A percentile compares a stretch with the other conserved stretches of the same genome.
These are phyloP conservation scores for Drosophila arawakana DNA, from an alignment of 1,140 invertebrate genomes.

Conservation along the genomic window DNA sequence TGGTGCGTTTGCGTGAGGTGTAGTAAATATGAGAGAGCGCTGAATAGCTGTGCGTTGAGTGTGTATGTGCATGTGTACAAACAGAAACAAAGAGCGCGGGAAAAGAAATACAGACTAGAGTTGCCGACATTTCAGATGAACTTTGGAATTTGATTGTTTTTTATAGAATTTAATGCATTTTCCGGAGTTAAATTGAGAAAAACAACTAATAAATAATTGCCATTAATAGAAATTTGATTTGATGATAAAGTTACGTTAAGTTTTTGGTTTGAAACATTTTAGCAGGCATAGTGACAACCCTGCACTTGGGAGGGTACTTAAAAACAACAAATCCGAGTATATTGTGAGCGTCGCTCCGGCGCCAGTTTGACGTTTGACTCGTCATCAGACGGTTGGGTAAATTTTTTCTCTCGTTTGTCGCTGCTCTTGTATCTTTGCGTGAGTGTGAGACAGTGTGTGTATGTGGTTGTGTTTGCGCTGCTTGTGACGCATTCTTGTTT, in stretches of 20 bases:
- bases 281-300: constrained; percentile 44
- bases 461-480: constrained; percentile 49
- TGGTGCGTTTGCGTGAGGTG: constrained; percentile 17
- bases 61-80: constrained; percentile 42
- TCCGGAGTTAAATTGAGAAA: neutral
- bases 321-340: constrained; percentile 69
- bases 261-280: neutral
- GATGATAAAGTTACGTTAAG: neutral
- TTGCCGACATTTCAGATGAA: constrained; percentile 41
- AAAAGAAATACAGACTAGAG: constrained; percentile 47
- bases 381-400: constrained; percentile 77
- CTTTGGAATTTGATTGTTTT: constrained; percentile 12
- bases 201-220: neutral
- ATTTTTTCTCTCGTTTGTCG: constrained; percentile 68
- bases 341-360: constrained; percentile 61
- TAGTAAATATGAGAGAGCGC: constrained; percentile 38
- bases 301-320: constrained; percentile 63
- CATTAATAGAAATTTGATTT: neutral
- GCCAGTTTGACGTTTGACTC: constrained; percentile 75
- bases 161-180: neutral
- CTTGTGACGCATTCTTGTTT: constrained; percentile 79
- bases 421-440: constrained; percentile 32
- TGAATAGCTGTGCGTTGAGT: constrained; percentile 30
- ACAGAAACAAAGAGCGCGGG: constrained; percentile 55
- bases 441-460: constrained; percentile 26